These are phyloP conservation scores for Fringilla coelebs DNA, from an alignment of 2,797 vertebrate species.

Conservation along the genomic window DNA sequence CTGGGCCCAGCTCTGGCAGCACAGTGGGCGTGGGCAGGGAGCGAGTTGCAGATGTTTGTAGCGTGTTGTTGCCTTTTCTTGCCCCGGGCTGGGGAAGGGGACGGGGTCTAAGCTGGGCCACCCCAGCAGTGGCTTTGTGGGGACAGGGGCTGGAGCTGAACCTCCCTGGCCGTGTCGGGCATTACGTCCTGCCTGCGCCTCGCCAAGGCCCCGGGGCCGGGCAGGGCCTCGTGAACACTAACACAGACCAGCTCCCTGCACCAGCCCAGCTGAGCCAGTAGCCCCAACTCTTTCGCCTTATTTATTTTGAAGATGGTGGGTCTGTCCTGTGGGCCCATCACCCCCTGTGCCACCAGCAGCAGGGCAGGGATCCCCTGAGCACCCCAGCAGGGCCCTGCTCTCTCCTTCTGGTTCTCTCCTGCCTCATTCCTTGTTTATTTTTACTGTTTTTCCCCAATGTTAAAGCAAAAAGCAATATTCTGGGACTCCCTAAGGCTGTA, in stretches of 20 bases:
- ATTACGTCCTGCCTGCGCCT: background rate
- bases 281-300: constrained; percentile 46
- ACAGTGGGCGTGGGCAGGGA: fast-evolving
- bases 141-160: background rate
- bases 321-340: background rate
- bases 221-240: constrained; percentile 53
- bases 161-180: background rate
- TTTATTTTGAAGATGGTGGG: constrained; percentile 39
- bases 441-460: background rate
- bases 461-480: constrained; percentile 78
- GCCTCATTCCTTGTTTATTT: background rate
- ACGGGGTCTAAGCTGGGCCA: background rate
- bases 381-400: background rate
- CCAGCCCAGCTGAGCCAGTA: constrained; percentile 40
- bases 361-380: background rate
- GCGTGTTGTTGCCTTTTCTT: constrained; percentile 46
- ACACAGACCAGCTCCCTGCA: background rate
- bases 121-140: background rate
- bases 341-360: background rate
- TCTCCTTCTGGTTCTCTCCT: constrained; percentile 20
- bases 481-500: constrained; percentile 5
- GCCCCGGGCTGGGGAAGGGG: background rate
- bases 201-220: background rate
- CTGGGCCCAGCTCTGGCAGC: background rate
- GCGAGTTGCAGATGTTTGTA: background rate